A percentile compares a stretch with the other conserved stretches of the same genome.
Conservation (phyloP, 2,797 vertebrate genomes). For the Fistularia tabacaria region DNA sequence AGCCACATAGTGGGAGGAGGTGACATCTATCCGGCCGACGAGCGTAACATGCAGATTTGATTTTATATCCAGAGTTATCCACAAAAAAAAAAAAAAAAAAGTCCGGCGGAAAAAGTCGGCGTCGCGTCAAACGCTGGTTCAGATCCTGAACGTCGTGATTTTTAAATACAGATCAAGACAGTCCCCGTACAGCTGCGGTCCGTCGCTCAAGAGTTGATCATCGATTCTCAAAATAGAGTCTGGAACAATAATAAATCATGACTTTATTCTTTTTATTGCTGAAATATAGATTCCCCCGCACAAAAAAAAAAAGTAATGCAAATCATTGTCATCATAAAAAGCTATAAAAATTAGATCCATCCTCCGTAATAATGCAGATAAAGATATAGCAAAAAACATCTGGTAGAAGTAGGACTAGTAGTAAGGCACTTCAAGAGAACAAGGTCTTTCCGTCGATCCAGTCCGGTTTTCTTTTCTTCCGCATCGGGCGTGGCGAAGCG, state of each 20-base stretch:
- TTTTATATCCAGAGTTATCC: not conserved
- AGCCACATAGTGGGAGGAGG: not conserved
- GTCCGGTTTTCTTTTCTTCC: constrained; percentile 22
- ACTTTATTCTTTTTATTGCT: constrained; percentile 83
- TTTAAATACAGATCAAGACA: constrained; percentile 50
- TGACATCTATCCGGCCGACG: not conserved
- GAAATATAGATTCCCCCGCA: constrained; percentile 65
- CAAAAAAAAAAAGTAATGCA: constrained; percentile 70
- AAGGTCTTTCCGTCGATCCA: constrained; percentile 49
- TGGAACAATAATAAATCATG: constrained; percentile 78
- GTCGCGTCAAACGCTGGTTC: not conserved
- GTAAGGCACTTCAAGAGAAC: constrained; percentile 92
- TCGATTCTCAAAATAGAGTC: constrained; percentile 56
- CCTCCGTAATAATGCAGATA: constrained; percentile 68
- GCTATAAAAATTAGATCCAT: constrained; percentile 77
- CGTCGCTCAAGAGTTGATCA: constrained; percentile 70
- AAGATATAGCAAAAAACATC: constrained; percentile 77
- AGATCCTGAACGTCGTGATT: not conserved
- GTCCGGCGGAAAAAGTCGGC: not conserved
- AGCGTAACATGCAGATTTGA: not conserved
- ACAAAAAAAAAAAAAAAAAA: constrained; percentile 4
- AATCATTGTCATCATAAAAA: constrained; percentile 78
- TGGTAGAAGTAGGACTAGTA: constrained; percentile 75
- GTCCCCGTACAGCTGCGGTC: constrained; percentile 11
- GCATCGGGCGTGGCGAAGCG: constrained; percentile 49